Conservation (phyloP, 2,113 vertebrate species). For the Eupsittula cactorum region DNA sequence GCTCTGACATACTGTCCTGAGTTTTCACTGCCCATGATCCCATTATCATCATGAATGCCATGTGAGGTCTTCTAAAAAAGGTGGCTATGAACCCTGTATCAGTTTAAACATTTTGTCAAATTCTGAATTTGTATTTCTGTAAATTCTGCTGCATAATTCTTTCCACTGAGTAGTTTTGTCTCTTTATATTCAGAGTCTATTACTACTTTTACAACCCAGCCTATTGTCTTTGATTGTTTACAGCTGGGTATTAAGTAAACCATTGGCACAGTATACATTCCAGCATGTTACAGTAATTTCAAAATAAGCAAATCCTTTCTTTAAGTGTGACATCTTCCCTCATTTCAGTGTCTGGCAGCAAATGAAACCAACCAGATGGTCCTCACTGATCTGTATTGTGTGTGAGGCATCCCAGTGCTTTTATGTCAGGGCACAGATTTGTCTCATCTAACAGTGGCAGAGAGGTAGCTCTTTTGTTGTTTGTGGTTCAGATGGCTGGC, state of each 20-base stretch:
- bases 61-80: neutral
- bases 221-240: neutral
- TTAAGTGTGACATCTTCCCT: neutral
- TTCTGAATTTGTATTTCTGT: neutral
- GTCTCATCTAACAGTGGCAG: slow-evolving; percentile 38
- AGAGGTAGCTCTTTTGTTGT: slow-evolving; percentile 32
- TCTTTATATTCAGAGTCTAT: neutral
- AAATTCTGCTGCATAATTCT: neutral
- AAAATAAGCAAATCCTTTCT: slow-evolving; percentile 21
- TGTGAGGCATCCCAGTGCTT: slow-evolving; percentile 27
- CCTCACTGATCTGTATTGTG: slow-evolving; percentile 22
- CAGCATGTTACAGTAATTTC: neutral
- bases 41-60: neutral
- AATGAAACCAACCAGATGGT: slow-evolving; percentile 63
- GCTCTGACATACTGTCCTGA: neutral
- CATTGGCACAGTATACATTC: neutral
- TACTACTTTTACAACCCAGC: neutral
- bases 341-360: slow-evolving; percentile 37
- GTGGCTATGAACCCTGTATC: neutral
- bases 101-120: neutral
- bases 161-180: neutral
- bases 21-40: neutral
- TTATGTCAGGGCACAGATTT: slow-evolving; percentile 50
- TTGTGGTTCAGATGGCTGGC: slow-evolving; percentile 24
- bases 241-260: neutral